These are phyloP conservation scores for Nowickia ferox DNA, from an alignment of 2,888 invertebrate species.

Conservation along the genomic window DNA sequence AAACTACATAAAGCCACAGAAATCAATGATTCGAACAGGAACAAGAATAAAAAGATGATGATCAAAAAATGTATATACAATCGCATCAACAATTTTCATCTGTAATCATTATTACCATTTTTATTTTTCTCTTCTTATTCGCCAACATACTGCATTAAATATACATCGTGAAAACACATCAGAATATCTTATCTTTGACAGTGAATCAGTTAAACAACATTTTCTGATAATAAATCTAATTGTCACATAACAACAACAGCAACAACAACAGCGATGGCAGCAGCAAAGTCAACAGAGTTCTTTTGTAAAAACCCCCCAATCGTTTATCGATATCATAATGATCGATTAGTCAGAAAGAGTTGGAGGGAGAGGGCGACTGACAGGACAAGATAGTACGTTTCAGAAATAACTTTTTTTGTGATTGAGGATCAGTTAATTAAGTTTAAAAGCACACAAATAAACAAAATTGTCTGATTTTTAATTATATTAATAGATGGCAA, in stretches of 20 bases:
- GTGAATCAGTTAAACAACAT: constrained; percentile 77
- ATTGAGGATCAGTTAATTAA: constrained; percentile 46
- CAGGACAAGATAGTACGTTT: constrained; percentile 4
- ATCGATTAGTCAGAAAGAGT: constrained; percentile 55
- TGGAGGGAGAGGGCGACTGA: constrained; percentile 16
- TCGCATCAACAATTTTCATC: constrained; percentile 68
- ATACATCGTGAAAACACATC: constrained; percentile 43
- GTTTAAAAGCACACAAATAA: constrained; percentile 17
- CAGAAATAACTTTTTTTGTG: constrained; percentile 45
- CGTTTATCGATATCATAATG: constrained; percentile 52
- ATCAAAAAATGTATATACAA: constrained; percentile 18
- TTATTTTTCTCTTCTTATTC: not conserved
- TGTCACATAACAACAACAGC: constrained; percentile 78
- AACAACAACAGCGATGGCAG: constrained; percentile 31
- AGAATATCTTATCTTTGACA: constrained; percentile 73
- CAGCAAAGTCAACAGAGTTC: constrained; percentile 8
- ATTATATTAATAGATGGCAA: constrained; percentile 52
- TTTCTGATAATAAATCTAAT: constrained; percentile 83
- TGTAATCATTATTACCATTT: constrained; percentile 54
- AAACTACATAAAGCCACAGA: constrained; percentile 41
- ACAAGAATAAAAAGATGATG: not conserved
- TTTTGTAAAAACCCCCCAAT: constrained; percentile 41
- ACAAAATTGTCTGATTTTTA: constrained; percentile 46
- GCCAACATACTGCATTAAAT: constrained; percentile 47
- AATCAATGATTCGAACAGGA: constrained; percentile 28